These are phyloP conservation scores for Thereva nobilitata DNA, from an alignment of 2,888 invertebrate genomes.

Conservation along the genomic window DNA sequence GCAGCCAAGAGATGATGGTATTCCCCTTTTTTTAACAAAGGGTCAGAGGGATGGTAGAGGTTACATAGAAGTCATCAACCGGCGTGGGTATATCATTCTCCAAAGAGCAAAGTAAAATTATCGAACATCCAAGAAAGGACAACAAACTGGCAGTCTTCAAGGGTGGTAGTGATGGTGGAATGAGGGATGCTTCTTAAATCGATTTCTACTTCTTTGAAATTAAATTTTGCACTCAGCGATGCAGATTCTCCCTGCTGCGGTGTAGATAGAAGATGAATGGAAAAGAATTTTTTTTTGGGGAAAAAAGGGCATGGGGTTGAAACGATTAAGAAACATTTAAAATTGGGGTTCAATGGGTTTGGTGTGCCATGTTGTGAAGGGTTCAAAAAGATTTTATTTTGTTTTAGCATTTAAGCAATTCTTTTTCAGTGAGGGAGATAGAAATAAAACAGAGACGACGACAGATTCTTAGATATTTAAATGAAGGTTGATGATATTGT, in stretches of 20 bases:
- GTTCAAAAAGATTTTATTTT: too few relatives aligned
- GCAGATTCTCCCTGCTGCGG: background rate
- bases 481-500: too few relatives aligned
- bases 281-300: background rate
- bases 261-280: background rate
- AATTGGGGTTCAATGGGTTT: background rate
- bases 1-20: too few relatives aligned
- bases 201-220: conserved; percentile 10
- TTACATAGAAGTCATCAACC: background rate
- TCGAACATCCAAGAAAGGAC: background rate
- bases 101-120: background rate
- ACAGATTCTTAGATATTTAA: too few relatives aligned
- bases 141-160: too few relatives aligned
- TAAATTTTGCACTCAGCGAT: background rate
- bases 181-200: conserved; percentile 9
- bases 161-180: background rate
- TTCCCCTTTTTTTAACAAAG: too few relatives aligned
- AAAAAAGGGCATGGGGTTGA: background rate
- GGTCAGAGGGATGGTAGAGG: conserved; percentile 8
- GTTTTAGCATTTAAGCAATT: too few relatives aligned
- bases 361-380: too few relatives aligned
- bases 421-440: too few relatives aligned
- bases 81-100: background rate
- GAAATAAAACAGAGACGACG: too few relatives aligned
- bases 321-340: background rate